phyloP scores from a whole-genome alignment of 1,140 invertebrate genomes.

The Cydia fagiglandana region DNA sequence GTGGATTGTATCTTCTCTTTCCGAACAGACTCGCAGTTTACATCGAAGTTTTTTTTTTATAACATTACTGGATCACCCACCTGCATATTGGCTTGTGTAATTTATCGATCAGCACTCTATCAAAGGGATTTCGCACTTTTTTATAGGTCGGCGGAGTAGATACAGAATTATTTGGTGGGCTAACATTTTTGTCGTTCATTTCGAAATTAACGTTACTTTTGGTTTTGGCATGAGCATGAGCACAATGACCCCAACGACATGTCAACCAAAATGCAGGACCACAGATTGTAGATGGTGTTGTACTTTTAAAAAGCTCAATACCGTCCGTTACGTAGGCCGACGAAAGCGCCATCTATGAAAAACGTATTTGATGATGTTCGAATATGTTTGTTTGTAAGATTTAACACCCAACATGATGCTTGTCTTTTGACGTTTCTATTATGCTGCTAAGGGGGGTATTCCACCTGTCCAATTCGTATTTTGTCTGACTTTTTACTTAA shows the following conservation, averaged over 20 bases:
- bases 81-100: conserved; percentile 76
- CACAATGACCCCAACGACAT: conserved; percentile 35
- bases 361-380: too few relatives aligned
- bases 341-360: background rate
- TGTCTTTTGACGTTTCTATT: too few relatives aligned
- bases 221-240: conserved; percentile 22
- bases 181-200: conserved; percentile 68
- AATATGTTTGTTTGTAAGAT: too few relatives aligned
- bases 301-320: too few relatives aligned
- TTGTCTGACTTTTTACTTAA: too few relatives aligned
- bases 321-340: background rate
- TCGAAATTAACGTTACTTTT: conserved; percentile 59
- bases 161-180: conserved; percentile 54
- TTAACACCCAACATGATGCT: too few relatives aligned
- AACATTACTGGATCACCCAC: conserved; percentile 48
- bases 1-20: too few relatives aligned
- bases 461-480: too few relatives aligned
- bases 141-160: conserved; percentile 65
- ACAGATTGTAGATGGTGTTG: background rate
- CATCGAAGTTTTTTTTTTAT: background rate
- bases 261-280: conserved; percentile 17
- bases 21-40: background rate
- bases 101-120: conserved; percentile 72
- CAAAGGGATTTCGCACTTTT: conserved; percentile 76
- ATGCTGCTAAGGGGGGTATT: too few relatives aligned